phyloP scores from a whole-genome alignment of 2,888 invertebrate genomes.

The Drosophila sordidula region DNA sequence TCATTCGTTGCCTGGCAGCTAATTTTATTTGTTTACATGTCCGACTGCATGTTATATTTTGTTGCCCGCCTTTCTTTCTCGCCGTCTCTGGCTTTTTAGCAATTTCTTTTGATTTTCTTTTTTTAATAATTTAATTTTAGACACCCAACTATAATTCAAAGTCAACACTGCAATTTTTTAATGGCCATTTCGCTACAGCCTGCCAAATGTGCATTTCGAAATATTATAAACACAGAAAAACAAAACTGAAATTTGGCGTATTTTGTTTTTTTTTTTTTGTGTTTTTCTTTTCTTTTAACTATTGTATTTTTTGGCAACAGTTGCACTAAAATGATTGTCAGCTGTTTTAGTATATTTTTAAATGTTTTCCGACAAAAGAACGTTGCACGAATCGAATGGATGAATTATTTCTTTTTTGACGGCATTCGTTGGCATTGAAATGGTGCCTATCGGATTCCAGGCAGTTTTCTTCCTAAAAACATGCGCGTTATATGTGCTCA shows the following conservation, averaged over 20 bases:
- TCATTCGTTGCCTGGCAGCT: constrained; percentile 65
- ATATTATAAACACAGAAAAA: constrained; percentile 24
- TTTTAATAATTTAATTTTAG: constrained; percentile 81
- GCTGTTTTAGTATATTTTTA: constrained; percentile 43
- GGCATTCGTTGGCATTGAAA: constrained; percentile 48
- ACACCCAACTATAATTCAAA: constrained; percentile 80
- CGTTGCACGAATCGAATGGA: constrained; percentile 31
- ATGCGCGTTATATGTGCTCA: constrained; percentile 4
- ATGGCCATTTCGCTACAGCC: constrained; percentile 55
- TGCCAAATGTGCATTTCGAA: constrained; percentile 62
- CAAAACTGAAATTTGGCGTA: constrained; percentile 6
- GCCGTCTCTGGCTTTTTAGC: constrained; percentile 62
- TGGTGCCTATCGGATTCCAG: constrained; percentile 46
- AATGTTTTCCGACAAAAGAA: constrained; percentile 57
- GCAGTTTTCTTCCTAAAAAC: constrained; percentile 27
- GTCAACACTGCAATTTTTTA: constrained; percentile 81
- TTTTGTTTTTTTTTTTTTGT: constrained; percentile 3
- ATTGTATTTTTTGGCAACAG: constrained; percentile 47
- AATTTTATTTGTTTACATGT: constrained; percentile 81
- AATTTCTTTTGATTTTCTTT: constrained; percentile 55
- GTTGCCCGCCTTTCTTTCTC: constrained; percentile 40
- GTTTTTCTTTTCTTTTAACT: constrained; percentile 25
- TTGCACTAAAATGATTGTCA: constrained; percentile 62
- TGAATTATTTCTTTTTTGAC: constrained; percentile 19
- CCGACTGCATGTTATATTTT: constrained; percentile 78